A percentile compares a stretch with the other conserved stretches of the same genome.
These are phyloP conservation scores for Drosophila prostipennis DNA, from an alignment of 2,888 invertebrate species.

Conservation along the genomic window DNA sequence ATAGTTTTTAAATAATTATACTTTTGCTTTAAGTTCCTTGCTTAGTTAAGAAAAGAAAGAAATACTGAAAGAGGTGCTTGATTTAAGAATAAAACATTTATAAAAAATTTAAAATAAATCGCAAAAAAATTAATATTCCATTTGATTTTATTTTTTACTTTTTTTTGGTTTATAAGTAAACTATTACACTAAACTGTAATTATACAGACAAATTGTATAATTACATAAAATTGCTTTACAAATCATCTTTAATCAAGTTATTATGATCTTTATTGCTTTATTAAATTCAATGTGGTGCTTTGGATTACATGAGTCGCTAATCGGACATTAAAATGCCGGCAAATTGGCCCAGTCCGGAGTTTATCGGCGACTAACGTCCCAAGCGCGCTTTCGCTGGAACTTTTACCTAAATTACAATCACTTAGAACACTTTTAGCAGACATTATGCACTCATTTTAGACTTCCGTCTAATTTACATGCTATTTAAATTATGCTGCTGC, in stretches of 20 bases:
- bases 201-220: too few relatives aligned
- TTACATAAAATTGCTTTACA: too few relatives aligned
- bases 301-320: not conserved
- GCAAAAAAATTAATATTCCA: too few relatives aligned
- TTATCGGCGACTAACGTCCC: not conserved
- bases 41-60: too few relatives aligned
- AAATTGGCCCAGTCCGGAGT: not conserved
- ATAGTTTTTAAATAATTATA: not conserved
- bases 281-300: not conserved
- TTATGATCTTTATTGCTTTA: not conserved
- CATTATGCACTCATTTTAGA: constrained; percentile 79
- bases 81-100: not conserved
- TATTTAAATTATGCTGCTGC: constrained; percentile 76
- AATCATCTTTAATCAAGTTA: not conserved
- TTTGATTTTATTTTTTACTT: too few relatives aligned
- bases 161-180: too few relatives aligned
- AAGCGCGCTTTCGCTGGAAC: constrained; percentile 35
- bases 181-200: too few relatives aligned
- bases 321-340: not conserved
- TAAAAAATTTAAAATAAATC: too few relatives aligned
- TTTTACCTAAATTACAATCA: constrained; percentile 78
- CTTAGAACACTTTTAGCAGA: constrained; percentile 77
- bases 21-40: not conserved
- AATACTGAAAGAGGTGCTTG: not conserved
- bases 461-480: constrained; percentile 80